Base-by-base conservation (phyloP, 53 echinoderm and acorn worm genomes). In the Antedon mediterranea region DNA sequence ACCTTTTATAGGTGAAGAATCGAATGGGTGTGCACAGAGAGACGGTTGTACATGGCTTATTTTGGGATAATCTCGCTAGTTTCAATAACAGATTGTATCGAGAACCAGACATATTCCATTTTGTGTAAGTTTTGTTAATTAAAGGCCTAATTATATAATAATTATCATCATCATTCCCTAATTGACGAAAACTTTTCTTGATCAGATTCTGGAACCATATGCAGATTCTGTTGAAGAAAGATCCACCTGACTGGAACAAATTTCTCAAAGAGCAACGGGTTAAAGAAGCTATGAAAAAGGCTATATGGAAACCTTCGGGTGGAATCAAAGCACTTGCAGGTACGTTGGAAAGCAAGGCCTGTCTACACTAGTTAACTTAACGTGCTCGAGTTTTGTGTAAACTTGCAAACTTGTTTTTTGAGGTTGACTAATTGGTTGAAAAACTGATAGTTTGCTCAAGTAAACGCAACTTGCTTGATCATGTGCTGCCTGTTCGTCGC, bases 131-230 rank as follows among this genome's bases (percentile, higher is more conserved):
- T 26, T n/a, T n/a, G n/a, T n/a, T n/a, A n/a, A n/a, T n/a, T n/a
- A n/a, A n/a, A n/a, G n/a, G n/a, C n/a, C n/a, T n/a, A n/a, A n/a
- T n/a, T n/a, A n/a, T n/a, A n/a, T n/a, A n/a, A n/a, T n/a, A n/a
- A n/a, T n/a, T n/a, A n/a, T n/a, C n/a, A n/a, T n/a, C n/a, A n/a
- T n/a, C n/a, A n/a, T n/a, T n/a, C n/a, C n/a, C n/a, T n/a, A n/a
- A n/a, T n/a, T n/a, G n/a, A n/a, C n/a, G 32, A 6, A 9, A n/a
- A n/a, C n/a, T n/a, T n/a, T n/a, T n/a, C n/a, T n/a, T n/a, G n/a
- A 32, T 33, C 34, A 95, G 97, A 70, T 95, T 95, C 80, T 95
- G 97, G 97, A 95, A 95, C 43, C 88, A 92, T 83, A 88, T 95
- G 97, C 97, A 95, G 85, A 95, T 95, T 72, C 57, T 89, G 4